A percentile compares a stretch with the other conserved stretches of the same genome.
phyloP scores from a whole-genome alignment of 1,140 invertebrate genomes.

The Dysdera silvatica region DNA sequence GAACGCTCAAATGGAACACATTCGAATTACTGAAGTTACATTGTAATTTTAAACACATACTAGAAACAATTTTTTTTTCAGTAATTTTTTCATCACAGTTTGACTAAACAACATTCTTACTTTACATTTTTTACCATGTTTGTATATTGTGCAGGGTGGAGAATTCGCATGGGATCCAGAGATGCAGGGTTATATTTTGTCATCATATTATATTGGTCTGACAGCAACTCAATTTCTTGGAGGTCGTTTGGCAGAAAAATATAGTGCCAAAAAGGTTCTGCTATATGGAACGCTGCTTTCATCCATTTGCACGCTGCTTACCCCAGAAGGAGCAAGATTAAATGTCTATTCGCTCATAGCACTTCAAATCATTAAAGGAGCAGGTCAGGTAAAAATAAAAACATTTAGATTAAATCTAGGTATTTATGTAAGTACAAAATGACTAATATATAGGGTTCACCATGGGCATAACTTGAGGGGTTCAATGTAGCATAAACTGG shows the following conservation, averaged over 20 bases:
- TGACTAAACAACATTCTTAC: too few relatives aligned
- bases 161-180: slow-evolving; percentile 68
- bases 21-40: too few relatives aligned
- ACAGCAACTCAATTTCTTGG: slow-evolving; percentile 71
- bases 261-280: slow-evolving; percentile 2
- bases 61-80: too few relatives aligned
- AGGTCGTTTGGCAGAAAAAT: slow-evolving; percentile 60
- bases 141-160: slow-evolving; percentile 41
- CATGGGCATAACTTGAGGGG: too few relatives aligned
- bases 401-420: too few relatives aligned
- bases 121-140: too few relatives aligned
- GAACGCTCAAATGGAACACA: too few relatives aligned
- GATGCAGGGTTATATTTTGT: slow-evolving; percentile 68
- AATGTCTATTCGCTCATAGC: slow-evolving; percentile 42
- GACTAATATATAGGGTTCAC: too few relatives aligned
- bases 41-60: too few relatives aligned
- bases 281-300: not conserved
- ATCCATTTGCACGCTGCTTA: not conserved
- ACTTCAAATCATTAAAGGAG: slow-evolving; percentile 9
- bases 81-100: too few relatives aligned
- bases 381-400: slow-evolving; percentile 6
- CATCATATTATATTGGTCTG: slow-evolving; percentile 80
- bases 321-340: slow-evolving; percentile 41
- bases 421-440: too few relatives aligned
- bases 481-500: too few relatives aligned